Evolutionary conservation across 2,113 vertebrate genomes (phyloP), one percentile per base, ranked within the genome.

Genomic region (Oenanthe melanoleuca): DNA sequence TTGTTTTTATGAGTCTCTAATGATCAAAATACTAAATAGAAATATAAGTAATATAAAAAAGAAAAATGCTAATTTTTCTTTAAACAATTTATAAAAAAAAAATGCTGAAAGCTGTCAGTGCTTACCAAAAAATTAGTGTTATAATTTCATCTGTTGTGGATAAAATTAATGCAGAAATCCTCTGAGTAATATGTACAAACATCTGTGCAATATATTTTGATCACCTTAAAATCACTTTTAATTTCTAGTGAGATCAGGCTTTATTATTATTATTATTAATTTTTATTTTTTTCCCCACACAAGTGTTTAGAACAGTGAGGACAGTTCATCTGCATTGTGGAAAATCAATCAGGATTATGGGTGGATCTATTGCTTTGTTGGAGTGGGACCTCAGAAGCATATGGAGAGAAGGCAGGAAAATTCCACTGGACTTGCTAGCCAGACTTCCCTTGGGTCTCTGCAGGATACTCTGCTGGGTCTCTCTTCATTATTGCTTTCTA

Each of bases 401-500:
- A 77, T 1, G 9, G 49, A 80, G 61, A 73, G 57, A 73, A 70
- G 40, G 49, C 44, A 71, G 26, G 61, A 91, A 49, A 64, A 69
- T 87, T 94, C 57, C 45, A 89, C 53, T 79, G 57, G 28, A 40
- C 19, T 80, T 11, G 7, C 25, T 67, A 66, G 33, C 26, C 52
- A 38, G 74, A 64, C 57, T 87, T 87, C 5, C 1, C 2, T 1
- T 70, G 61, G 23, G 26, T 84, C 29, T 71, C 59, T 55, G 64
- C 18, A 63, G 75, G 64, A 86, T 92, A 18, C 37, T 88, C 52
- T 38, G 3, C 6, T 74, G 47, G 11, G 71, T 83, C 42, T 86
- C 12, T 84, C 19, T 88, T 92, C 52, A 88, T 96, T 95, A 92
- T 67, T 88, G 25, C 59, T 74, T 86, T 90, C 80, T 90, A 95